Conservation (phyloP, 2,888 invertebrate genomes). For the Halictus ligatus region DNA sequence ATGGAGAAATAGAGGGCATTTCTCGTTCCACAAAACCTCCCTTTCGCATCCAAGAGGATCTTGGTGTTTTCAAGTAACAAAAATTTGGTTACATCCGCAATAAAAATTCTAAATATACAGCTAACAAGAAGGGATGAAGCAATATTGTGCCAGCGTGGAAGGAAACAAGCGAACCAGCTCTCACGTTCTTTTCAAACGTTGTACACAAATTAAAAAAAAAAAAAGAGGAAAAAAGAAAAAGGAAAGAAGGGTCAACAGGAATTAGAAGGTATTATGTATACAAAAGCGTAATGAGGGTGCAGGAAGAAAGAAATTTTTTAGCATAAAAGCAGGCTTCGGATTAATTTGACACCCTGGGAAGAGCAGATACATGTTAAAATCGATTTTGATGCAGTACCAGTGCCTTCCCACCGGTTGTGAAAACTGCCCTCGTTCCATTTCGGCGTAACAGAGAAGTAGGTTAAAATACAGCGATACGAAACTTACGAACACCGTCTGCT, state of each 20-base stretch:
- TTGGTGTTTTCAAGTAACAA: not conserved
- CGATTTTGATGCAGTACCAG: constrained; percentile 70
- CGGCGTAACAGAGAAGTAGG: constrained; percentile 65
- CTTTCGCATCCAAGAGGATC: not conserved
- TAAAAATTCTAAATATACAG: not conserved
- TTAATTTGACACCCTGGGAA: constrained; percentile 56
- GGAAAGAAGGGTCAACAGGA: not conserved
- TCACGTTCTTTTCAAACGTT: not conserved
- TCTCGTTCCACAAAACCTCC: not conserved
- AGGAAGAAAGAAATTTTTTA: constrained; percentile 20
- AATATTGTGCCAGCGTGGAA: not conserved
- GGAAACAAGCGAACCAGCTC: not conserved
- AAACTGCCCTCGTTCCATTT: constrained; percentile 73
- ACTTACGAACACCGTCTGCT: constrained; percentile 62
- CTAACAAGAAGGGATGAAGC: not conserved
- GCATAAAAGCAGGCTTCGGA: constrained; percentile 48
- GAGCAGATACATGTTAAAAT: constrained; percentile 63
- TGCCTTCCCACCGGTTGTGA: constrained; percentile 61
- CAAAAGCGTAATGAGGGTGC: not conserved
- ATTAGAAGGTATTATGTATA: constrained; percentile 1
- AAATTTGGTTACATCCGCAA: not conserved
- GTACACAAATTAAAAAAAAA: not conserved
- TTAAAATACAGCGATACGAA: constrained; percentile 71
- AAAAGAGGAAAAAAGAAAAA: too few relatives aligned
- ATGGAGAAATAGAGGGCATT: too few relatives aligned